phyloP scores from a whole-genome alignment of 2,113 vertebrate species.

The Mesitornis unicolor region DNA sequence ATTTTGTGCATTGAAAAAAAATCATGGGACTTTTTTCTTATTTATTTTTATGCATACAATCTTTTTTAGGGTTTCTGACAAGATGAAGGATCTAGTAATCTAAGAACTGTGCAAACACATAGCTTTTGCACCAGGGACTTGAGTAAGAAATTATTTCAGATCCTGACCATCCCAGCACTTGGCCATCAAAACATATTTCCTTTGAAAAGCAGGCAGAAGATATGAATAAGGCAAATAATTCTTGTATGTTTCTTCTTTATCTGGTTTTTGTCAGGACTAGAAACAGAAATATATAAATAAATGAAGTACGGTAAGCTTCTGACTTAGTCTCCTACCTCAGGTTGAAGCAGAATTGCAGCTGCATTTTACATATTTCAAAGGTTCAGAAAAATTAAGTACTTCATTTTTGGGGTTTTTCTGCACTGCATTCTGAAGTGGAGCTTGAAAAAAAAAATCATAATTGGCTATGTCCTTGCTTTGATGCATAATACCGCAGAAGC shows the following conservation, averaged over 20 bases:
- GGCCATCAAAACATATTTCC: not conserved
- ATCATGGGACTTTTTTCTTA: not conserved
- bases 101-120: not conserved
- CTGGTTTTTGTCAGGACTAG: not conserved
- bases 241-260: not conserved
- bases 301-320: not conserved
- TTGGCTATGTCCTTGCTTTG: not conserved
- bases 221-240: not conserved
- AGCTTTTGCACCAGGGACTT: not conserved
- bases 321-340: not conserved
- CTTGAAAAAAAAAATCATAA: not conserved
- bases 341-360: not conserved
- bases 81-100: not conserved
- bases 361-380: not conserved
- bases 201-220: not conserved
- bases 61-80: not conserved
- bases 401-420: not conserved
- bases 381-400: not conserved
- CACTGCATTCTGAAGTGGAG: not conserved
- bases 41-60: not conserved
- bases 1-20: not conserved
- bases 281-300: not conserved
- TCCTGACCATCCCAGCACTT: not conserved
- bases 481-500: not conserved
- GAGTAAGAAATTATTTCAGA: not conserved